Base-by-base conservation (phyloP, 2,113 vertebrate genomes). In the Progne subis region DNA sequence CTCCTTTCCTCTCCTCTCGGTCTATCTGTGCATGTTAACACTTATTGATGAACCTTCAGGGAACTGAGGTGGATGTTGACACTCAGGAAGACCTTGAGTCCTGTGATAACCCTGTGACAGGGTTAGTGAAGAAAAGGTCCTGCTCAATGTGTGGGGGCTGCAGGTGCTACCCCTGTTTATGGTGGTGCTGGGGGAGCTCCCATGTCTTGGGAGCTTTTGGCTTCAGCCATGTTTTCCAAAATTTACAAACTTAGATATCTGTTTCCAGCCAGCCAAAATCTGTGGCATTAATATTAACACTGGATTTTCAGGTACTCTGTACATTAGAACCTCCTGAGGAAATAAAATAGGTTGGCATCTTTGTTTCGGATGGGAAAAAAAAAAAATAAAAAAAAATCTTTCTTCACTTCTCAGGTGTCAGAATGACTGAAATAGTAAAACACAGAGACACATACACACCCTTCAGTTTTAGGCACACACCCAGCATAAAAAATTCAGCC, bases 391-490 rank as follows among this genome's bases (percentile, higher is more conserved):
- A 37, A 67, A 31, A 59, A 25, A 26, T 47, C 1, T 39, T 63
- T 72, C 26, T 60, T 72, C 3, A 0, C 7, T 59, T 95, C 50
- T 74, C 55, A 74, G 43, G 53, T n/a, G 67, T 92, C 68, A 52
- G 32, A 78, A 77, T 39, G 29, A 77, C 43, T 88, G 92, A 81
- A 94, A 77, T 28, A 70, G 68, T 55, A 29, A 60, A 77, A 60
- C 60, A 41, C 3, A 59, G 26, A 82, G 26, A 64, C 21, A 63
- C 11, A 69, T 12, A 88, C 75, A 74, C 92, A n/a, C 80, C 80
- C 86, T 82, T 81, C 94, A 84, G 61, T 44, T 46, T 77, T 65
- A 75, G 83, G 81, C 86, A 94, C 69, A 86, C 52, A 63, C 69
- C 57, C 83, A 86, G 21, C 24, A 86, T 29, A 82, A 86, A 47